Percentiles rank a stretch among this genome's conserved stretches.
Conservation (phyloP, 2,797 vertebrate genomes). For the Tapera naevia region DNA sequence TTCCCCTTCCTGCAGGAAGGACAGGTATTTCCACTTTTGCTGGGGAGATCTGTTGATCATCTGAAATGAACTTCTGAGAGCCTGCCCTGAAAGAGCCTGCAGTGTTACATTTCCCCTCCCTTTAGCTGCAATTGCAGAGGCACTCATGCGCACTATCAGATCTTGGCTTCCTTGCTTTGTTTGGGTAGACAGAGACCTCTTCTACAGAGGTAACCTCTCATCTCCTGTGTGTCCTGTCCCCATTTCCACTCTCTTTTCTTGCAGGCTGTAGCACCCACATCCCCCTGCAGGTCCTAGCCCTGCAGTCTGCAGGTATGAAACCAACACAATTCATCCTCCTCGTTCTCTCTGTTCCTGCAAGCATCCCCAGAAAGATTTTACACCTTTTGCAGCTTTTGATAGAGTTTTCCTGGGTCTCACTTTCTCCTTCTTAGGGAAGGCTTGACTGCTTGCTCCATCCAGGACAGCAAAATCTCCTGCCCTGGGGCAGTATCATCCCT, state of each 20-base stretch:
- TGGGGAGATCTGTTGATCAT: background rate
- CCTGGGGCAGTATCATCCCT: background rate
- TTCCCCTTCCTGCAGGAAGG: background rate
- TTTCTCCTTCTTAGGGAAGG: background rate
- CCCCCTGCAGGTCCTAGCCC: background rate
- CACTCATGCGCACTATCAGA: background rate
- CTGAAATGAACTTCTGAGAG: background rate
- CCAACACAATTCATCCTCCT: background rate
- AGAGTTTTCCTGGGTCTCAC: background rate
- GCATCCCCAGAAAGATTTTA: background rate
- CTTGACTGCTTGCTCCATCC: background rate
- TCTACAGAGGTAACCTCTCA: background rate
- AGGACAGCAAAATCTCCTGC: background rate
- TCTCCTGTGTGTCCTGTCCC: background rate
- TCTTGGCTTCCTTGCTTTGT: background rate
- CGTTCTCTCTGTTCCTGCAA: background rate
- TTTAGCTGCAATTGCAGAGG: background rate
- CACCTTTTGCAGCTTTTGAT: background rate
- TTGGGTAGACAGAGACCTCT: background rate
- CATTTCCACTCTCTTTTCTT: background rate
- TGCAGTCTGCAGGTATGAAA: background rate
- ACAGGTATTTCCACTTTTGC: background rate
- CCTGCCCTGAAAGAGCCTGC: background rate
- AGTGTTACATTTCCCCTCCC: background rate
- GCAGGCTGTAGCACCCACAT: background rate